These are phyloP conservation scores for Rambutsinella grinnellia DNA, from an alignment of 2,888 invertebrate species.

Conservation along the genomic window DNA sequence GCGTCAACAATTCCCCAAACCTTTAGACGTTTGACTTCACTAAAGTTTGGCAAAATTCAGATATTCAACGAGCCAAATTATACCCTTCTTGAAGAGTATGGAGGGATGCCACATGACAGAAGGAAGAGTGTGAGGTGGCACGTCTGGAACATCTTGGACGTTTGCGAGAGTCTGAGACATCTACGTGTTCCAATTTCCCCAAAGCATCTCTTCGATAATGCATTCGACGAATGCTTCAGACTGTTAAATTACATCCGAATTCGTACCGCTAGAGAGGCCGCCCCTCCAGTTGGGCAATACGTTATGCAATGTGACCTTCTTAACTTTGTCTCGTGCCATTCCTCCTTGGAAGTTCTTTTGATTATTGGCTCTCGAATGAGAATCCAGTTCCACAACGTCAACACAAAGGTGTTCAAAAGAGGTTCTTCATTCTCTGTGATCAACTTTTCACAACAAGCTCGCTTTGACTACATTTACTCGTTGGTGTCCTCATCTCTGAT, in stretches of 20 bases:
- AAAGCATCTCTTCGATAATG: slow-evolving; percentile 15
- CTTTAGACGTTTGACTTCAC: not conserved
- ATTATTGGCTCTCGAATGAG: slow-evolving; percentile 28
- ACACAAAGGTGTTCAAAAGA: slow-evolving; percentile 24
- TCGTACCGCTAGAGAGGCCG: not conserved
- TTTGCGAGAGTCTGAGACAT: not conserved
- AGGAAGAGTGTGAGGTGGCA: slow-evolving; percentile 16
- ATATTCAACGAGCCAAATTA: slow-evolving; percentile 3
- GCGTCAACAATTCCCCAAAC: not conserved
- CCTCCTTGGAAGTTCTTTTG: slow-evolving; percentile 23
- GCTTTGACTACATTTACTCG: slow-evolving; percentile 24
- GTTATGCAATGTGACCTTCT: slow-evolving; percentile 23
- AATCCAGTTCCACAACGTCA: slow-evolving; percentile 34
- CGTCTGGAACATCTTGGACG: slow-evolving; percentile 16
- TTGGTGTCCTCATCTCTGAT: slow-evolving; percentile 31
- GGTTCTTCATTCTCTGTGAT: slow-evolving; percentile 10
- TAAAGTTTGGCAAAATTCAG: slow-evolving; percentile 9
- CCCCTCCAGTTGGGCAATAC: no score
- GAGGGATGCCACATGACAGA: not conserved
- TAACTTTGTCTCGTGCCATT: slow-evolving; percentile 9
- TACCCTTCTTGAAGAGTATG: not conserved
- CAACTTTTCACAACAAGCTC: not conserved
- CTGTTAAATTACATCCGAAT: slow-evolving; percentile 17
- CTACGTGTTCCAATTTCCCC: slow-evolving; percentile 26
- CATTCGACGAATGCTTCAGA: slow-evolving; percentile 35